A percentile compares a stretch with the other conserved stretches of the same genome.
Conservation (phyloP, 1,140 invertebrate genomes). For the Arion vulgaris region DNA sequence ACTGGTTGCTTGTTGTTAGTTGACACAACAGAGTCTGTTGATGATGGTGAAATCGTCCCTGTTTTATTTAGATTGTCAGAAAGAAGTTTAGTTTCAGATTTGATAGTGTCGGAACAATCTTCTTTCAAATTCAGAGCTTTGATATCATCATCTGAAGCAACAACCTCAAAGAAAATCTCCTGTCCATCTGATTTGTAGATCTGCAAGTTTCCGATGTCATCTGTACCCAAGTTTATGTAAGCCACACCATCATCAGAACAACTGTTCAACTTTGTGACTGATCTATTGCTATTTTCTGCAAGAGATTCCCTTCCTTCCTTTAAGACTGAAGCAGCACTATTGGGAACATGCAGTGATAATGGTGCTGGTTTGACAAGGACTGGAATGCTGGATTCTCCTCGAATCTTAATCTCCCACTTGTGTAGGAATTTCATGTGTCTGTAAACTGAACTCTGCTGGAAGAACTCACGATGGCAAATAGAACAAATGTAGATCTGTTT, state of each 20-base stretch:
- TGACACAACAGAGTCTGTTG: not conserved
- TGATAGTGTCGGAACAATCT: not conserved
- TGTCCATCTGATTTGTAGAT: conserved; percentile 18
- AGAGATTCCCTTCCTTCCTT: not conserved
- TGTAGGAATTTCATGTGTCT: conserved; percentile 36
- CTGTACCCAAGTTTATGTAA: not conserved
- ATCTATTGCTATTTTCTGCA: not conserved
- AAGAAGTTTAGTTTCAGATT: not conserved
- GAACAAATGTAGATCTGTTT: conserved; percentile 18
- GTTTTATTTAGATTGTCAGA: not conserved
- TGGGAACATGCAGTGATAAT: not conserved
- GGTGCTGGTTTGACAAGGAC: conserved; percentile 31
- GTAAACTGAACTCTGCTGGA: conserved; percentile 25
- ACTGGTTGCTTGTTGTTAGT: not conserved
- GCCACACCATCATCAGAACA: not conserved
- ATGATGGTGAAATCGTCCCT: not conserved
- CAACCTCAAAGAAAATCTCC: not conserved
- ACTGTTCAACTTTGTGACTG: not conserved
- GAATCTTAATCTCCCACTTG: conserved; percentile 40
- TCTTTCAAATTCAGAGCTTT: not conserved
- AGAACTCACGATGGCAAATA: conserved; percentile 35
- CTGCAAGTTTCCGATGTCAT: not conserved
- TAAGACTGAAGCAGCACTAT: not conserved
- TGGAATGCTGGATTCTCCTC: conserved; percentile 28
- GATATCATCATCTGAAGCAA: not conserved